phyloP scores from a whole-genome alignment of 30 jellyfish, hydroid and myxozoan genomes.

The Phacellophora camtschatica region DNA sequence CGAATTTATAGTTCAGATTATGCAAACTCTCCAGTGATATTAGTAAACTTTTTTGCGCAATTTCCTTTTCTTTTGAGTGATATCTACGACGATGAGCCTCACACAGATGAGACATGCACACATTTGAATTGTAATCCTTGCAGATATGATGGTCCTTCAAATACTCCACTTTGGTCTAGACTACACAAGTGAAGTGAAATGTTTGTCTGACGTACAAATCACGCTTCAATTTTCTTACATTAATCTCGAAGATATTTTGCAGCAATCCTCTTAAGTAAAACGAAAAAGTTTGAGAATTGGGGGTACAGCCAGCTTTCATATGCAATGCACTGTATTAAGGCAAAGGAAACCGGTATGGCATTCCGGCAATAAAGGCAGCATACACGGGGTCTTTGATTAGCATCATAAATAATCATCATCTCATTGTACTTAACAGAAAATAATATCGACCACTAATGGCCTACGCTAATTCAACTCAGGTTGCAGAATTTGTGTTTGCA shows the following conservation, averaged over 20 bases:
- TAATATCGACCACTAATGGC: background rate
- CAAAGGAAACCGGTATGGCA: background rate
- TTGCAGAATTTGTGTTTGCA: too few species aligned
- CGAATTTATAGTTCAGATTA: background rate
- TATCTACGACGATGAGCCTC: background rate
- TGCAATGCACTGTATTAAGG: too few species aligned
- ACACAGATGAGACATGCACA: background rate
- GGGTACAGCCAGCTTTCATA: too few species aligned
- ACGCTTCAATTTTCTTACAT: background rate
- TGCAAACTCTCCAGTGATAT: background rate
- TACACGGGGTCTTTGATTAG: background rate
- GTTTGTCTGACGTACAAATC: background rate
- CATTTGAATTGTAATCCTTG: background rate
- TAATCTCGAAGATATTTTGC: background rate
- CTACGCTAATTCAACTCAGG: background rate
- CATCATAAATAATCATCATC: background rate
- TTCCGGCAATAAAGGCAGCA: background rate
- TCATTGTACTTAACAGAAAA: background rate
- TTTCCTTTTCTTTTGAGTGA: background rate
- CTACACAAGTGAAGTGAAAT: constrained; percentile 1
- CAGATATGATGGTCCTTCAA: background rate
- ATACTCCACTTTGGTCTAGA: constrained; percentile 15
- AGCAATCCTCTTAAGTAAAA: constrained; percentile 1
- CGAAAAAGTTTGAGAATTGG: background rate
- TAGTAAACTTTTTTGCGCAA: background rate